phyloP scores from a whole-genome alignment of 30 jellyfish, hydroid and myxozoan genomes.

The Chrysaora quinquecirrha region DNA sequence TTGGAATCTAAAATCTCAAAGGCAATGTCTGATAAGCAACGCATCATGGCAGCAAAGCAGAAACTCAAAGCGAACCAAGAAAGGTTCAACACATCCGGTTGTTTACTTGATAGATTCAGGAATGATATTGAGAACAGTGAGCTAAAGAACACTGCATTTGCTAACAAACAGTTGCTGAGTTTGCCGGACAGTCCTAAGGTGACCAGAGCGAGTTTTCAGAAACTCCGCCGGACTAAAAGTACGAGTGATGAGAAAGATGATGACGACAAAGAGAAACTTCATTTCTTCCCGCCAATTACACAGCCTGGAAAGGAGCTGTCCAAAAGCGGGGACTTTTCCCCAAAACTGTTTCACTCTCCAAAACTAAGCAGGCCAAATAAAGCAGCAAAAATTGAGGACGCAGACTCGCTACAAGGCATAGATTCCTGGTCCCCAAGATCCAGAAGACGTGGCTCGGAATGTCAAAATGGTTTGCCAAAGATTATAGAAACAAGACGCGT shows the following conservation, averaged over 20 bases:
- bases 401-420: too few relatives aligned
- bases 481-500: slow-evolving; percentile 22
- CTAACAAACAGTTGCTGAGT: not conserved
- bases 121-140: not conserved
- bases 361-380: not conserved
- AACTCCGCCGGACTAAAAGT: not conserved
- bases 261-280: not conserved
- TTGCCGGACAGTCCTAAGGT: not conserved
- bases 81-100: slow-evolving; percentile 1
- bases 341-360: not conserved
- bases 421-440: not conserved
- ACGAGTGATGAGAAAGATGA: not conserved
- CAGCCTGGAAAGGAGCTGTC: not conserved
- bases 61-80: slow-evolving; percentile 5
- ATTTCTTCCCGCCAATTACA: not conserved
- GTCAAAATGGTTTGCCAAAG: not conserved
- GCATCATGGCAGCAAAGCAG: slow-evolving; percentile 18
- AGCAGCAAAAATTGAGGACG: too few relatives aligned
- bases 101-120: not conserved
- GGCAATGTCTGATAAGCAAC: not conserved
- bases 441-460: not conserved
- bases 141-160: too few relatives aligned
- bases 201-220: too few relatives aligned
- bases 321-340: not conserved
- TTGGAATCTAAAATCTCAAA: slow-evolving; percentile 12